Evolutionary conservation across 2,797 vertebrate species (phyloP), one percentile per base, ranked within the genome.

Genomic region (Leptatherina wallacei): DNA sequence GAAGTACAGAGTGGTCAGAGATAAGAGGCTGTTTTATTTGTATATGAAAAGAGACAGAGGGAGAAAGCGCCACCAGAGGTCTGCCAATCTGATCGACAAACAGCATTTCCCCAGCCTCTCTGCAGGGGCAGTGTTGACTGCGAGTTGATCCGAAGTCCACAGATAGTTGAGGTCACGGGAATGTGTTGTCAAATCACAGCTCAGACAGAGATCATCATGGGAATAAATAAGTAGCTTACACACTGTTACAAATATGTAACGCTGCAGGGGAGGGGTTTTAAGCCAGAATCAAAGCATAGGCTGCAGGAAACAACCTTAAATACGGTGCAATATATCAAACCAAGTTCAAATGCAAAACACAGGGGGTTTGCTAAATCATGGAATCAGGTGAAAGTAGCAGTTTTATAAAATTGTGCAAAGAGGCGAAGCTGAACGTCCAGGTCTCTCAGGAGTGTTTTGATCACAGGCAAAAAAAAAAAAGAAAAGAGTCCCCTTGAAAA

Each of bases 121-220:
- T 6, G 58, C 71, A 16, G 93, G 92, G 92, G 91, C 91, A 90
- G 86, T 91, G 90, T 91, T 88, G 90, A 78, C 92, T 86, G 89
- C 59, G 6, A 79, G 65, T 84, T 85, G 69, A 83, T 77, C 73
- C 51, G 2, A 67, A 66, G 73, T 83, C 78, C 80, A 58, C 75
- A 82, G 82, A 89, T 79, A 75, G 80, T 83, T 84, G 72, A 84
- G 86, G 86, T 88, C 87, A 83, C 61, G 76, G 78, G 57, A 83
- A 77, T 30, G 68, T 78, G 66, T 73, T 82, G 78, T 83, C 80
- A 83, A 87, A 85, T 85, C 86, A 74, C 65, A 67, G 83, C 76
- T 84, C 74, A 82, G 65, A 80, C 61, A 83, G 78, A 73, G 81
- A 83, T 78, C 76, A 80, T 85, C 83, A 42, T 56, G 83, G 84